Conservation (phyloP, 2,113 vertebrate genomes). For the Cettia cetti region DNA sequence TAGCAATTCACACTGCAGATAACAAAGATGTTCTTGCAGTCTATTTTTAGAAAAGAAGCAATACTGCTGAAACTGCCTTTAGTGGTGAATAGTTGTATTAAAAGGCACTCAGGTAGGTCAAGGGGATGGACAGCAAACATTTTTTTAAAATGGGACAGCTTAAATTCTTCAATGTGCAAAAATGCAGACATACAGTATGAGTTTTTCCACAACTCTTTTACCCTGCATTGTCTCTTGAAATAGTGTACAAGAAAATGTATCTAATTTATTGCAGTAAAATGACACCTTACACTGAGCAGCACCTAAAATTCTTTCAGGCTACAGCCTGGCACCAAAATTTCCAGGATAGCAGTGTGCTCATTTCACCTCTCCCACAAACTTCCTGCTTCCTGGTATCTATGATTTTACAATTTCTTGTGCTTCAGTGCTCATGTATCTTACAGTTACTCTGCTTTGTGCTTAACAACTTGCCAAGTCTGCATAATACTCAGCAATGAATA, state of each 20-base stretch:
- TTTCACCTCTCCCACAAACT: not conserved
- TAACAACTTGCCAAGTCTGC: not conserved
- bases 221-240: not conserved
- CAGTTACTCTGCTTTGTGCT: not conserved
- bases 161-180: not conserved
- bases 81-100: not conserved
- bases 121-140: not conserved
- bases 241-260: not conserved
- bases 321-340: not conserved
- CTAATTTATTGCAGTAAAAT: not conserved
- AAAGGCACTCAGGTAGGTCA: not conserved
- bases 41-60: conserved; percentile 19
- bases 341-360: not conserved
- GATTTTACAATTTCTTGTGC: not conserved
- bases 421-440: not conserved
- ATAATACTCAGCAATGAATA: not conserved
- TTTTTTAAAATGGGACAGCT: not conserved
- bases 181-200: not conserved
- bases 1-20: not conserved
- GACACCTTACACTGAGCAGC: not conserved
- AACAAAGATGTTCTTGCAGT: not conserved
- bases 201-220: not conserved
- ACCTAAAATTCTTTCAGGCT: not conserved
- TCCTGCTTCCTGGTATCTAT: not conserved
- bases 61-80: not conserved